These are phyloP conservation scores for Caranx ignobilis DNA, from an alignment of 2,113 vertebrate genomes.

Conservation along the genomic window DNA sequence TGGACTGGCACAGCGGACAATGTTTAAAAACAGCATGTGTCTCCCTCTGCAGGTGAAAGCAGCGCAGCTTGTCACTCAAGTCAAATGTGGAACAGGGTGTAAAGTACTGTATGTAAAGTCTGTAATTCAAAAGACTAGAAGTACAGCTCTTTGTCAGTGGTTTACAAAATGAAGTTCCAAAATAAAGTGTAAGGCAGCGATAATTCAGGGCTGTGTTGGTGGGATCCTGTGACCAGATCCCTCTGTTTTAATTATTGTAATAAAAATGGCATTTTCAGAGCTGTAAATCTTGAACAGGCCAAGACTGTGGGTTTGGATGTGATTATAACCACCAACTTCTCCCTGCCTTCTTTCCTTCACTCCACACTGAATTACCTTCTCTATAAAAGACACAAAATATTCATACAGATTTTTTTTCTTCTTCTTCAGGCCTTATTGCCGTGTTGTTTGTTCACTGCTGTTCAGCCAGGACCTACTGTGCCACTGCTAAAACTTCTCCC, in stretches of 20 bases:
- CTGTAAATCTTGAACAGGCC: slow-evolving; percentile 5
- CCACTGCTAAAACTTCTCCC: background rate
- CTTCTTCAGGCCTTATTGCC: background rate
- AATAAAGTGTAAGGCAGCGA: slow-evolving; percentile 2
- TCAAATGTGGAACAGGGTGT: background rate
- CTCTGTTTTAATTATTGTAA: background rate
- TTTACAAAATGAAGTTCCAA: background rate
- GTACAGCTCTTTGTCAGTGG: background rate
- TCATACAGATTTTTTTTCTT: too few species aligned
- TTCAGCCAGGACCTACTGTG: too few species aligned
- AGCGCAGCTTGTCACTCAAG: background rate
- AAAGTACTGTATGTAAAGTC: background rate
- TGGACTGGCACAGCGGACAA: background rate
- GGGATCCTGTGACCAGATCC: background rate
- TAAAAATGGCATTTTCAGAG: background rate
- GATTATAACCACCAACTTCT: background rate
- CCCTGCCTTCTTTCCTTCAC: background rate
- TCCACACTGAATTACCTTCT: background rate
- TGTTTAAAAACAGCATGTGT: slow-evolving; percentile 21
- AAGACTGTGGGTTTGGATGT: background rate
- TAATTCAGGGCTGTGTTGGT: background rate
- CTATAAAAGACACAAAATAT: background rate
- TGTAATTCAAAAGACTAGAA: background rate
- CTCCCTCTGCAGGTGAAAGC: slow-evolving; percentile 76
- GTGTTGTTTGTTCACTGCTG: background rate